Base-by-base conservation (phyloP, 2,888 invertebrate species). In the Agriopis aurantiaria region DNA sequence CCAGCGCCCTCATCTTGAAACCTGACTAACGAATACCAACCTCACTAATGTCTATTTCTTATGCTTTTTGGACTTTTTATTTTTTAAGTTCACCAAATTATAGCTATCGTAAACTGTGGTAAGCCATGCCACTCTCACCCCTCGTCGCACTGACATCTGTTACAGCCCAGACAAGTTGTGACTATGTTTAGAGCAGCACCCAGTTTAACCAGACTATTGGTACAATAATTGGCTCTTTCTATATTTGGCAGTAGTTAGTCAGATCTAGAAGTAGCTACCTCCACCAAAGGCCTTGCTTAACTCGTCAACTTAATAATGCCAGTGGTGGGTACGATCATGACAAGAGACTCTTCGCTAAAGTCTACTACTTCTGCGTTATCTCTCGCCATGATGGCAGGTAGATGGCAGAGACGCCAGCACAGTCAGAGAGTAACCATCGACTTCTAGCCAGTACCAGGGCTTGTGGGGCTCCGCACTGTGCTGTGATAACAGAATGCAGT, bases 341-440 rank as follows among this genome's bases (percentile, higher is more conserved):
- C 71, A 79, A 77, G 80, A 83, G 83, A 86, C 65, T 61, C 45
- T 64, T 72, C 68, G 76, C 78, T 55, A 75, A 77, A 53, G 69
- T 33, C 60, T 66, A 55, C 2, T 46, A 46, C 67, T 78, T 75
- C 77, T 68, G 71, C 65, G 66, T 75, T 68, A 77, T 84, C 85
- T 76, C 82, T 72, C 76, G 82, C 77, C 78, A 89, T 88, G 83
- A 80, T 76, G 72, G 82, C 73, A 68, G 75, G 61, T 71, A 82
- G 83, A 85, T 80, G 75, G 69, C 17, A 57, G 55, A 62, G 80
- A 83, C 79, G 72, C 76, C 69, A 81, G 88, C 83, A 64, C 91
- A 87, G 82, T 90, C 86, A 87, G 85, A 91, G 89, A 82, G 85
- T 82, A 89, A 78, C 88, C 84, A 80, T 84, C 79, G 89, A 90